Base-by-base conservation (phyloP, 2,797 vertebrate genomes). In the Muscicapa comitata region DNA sequence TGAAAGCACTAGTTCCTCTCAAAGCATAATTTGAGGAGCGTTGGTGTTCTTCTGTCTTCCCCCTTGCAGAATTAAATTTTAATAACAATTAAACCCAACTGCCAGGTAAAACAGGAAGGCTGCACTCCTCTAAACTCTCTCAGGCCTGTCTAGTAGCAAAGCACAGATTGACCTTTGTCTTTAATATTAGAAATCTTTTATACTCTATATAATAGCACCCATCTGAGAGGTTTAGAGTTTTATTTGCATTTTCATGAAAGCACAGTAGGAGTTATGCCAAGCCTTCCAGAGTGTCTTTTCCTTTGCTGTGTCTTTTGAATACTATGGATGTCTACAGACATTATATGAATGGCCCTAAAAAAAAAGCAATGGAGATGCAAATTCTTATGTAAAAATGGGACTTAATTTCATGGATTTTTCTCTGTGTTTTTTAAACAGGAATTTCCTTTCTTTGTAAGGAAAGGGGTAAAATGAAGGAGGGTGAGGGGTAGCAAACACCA, bases 151-250 rank as follows among this genome's bases (percentile, higher is more conserved):
- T 72, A 90, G 79, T 29, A 94, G 80, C 62, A 93, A 96, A 94
- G 93, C 94, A 94, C 94, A 96, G 73, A 61, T 1, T 91, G 79
- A 94, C 57, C 80, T 91, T 93, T 90, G 79, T 87, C 92, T 95
- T 92, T 74, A 92, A 84, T 91, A 93, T 72, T 62, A 85, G 71
- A 75, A 91, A 96, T 67, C 72, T 94, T 95, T 82, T 94, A 47
- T 96, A 94, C 70, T 96, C 48, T 74, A 10, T 90, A 59, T 76
- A 90, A 90, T 91, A 86, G 94, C 73, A 92, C 79, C 57, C 72
- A 57, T 55, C 86, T 93, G 95, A 95, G 93, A 94, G 87, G 91
- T 93, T 95, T 92, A 92, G 94, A 70, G 57, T 91, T 82, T 67
- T 76, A 93, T 95, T 94, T 92, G 78, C 75, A 80, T 93, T 94